These are phyloP conservation scores for Montipora capitata DNA, from an alignment of 92 coral and sea anemone genomes.

Conservation along the genomic window DNA sequence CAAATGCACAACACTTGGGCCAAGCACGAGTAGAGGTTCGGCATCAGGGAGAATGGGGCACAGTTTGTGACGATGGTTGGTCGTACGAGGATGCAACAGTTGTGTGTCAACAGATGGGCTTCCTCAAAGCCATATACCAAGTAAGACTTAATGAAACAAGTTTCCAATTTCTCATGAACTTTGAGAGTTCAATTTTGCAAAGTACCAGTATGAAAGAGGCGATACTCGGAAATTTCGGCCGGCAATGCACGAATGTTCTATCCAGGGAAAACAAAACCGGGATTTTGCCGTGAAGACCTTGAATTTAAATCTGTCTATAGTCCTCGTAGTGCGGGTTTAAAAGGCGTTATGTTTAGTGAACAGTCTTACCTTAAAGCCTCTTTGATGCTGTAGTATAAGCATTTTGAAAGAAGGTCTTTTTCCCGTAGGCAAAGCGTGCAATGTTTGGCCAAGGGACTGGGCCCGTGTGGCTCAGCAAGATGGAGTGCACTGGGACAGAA, in stretches of 20 bases:
- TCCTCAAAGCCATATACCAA: slow-evolving; percentile 49
- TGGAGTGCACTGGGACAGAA: slow-evolving; percentile 84
- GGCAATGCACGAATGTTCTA: not conserved
- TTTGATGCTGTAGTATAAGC: no score
- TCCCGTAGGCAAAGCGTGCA: slow-evolving; percentile 71
- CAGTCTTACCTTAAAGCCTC: no score
- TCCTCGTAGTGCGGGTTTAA: no score
- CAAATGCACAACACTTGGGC: slow-evolving; percentile 26
- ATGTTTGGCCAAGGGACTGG: slow-evolving; percentile 88
- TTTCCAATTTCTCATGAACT: no score
- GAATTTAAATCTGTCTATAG: no score
- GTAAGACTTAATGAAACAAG: not conserved
- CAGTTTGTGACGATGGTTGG: slow-evolving; percentile 57
- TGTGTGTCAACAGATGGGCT: slow-evolving; percentile 55
- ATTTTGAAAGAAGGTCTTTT: not conserved
- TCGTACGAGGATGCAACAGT: slow-evolving; percentile 55
- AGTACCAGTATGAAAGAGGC: no score
- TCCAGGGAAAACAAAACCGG: not conserved
- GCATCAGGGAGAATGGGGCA: slow-evolving; percentile 53
- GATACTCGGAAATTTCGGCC: no score
- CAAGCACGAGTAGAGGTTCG: slow-evolving; percentile 55
- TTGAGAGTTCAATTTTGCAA: no score
- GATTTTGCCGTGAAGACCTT: no score
- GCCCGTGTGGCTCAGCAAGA: slow-evolving; percentile 80
- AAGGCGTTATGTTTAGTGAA: no score